Conservation (phyloP, 1,140 invertebrate genomes). For the Zaprionus nigranus region DNA sequence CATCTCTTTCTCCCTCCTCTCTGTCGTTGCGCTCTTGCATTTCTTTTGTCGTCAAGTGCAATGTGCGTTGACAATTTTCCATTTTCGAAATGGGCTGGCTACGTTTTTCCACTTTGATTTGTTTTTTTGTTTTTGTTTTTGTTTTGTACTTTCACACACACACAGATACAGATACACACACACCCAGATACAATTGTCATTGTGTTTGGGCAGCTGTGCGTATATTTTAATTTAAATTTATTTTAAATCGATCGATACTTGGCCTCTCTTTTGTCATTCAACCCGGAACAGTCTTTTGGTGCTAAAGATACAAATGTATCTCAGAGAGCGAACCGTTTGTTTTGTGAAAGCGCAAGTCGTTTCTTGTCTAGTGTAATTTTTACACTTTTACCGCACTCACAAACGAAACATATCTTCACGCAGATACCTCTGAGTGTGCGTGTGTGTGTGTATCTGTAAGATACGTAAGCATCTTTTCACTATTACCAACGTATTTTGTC, state of each 20-base stretch:
- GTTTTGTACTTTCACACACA: constrained; percentile 66
- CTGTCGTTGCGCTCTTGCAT: constrained; percentile 22
- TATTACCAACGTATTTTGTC: constrained; percentile 51
- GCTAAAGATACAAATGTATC: constrained; percentile 31
- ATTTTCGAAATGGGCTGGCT: constrained; percentile 69
- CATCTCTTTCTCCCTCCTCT: neutral
- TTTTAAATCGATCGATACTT: constrained; percentile 70
- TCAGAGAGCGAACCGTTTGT: constrained; percentile 12
- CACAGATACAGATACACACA: constrained; percentile 1
- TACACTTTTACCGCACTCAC: constrained; percentile 70
- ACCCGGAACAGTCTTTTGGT: constrained; percentile 63
- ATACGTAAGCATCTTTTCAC: constrained; percentile 73
- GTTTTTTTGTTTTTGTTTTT: constrained; percentile 36
- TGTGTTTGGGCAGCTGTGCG: constrained; percentile 74
- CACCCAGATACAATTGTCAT: constrained; percentile 26
- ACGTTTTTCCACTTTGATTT: constrained; percentile 68
- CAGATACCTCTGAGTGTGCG: constrained; percentile 18
- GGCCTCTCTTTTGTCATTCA: constrained; percentile 54
- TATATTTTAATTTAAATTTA: constrained; percentile 66
- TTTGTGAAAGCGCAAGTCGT: constrained; percentile 79
- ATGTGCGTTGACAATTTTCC: constrained; percentile 82
- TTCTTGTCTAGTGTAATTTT: constrained; percentile 66
- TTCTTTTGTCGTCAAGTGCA: constrained; percentile 76
- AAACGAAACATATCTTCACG: constrained; percentile 19
- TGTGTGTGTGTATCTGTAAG: constrained; percentile 13